A percentile compares a stretch with the other conserved stretches of the same genome.
These are phyloP conservation scores for Ophion obscuratus DNA, from an alignment of 2,888 invertebrate genomes.

Conservation along the genomic window DNA sequence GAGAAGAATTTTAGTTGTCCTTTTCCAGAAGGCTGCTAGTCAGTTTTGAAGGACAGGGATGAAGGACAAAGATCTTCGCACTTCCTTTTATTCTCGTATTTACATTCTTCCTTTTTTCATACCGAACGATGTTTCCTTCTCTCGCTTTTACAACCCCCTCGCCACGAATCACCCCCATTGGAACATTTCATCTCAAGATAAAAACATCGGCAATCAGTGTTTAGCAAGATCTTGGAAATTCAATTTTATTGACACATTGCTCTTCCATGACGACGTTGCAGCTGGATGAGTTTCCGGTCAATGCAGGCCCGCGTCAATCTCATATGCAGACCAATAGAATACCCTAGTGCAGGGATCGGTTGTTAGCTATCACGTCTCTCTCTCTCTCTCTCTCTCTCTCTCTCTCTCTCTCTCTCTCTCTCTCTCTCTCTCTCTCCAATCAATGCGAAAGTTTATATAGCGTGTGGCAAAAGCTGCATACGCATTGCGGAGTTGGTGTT, in stretches of 20 bases:
- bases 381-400: neutral
- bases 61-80: conserved; percentile 42
- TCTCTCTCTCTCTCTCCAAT: conserved; percentile 28
- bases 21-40: conserved; percentile 34
- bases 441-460: conserved; percentile 48
- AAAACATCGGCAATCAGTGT: conserved; percentile 31
- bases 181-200: no score
- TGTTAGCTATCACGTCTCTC: conserved; percentile 17
- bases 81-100: conserved; percentile 61
- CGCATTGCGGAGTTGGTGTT: conserved; percentile 54
- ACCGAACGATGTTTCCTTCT: conserved; percentile 20
- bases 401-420: neutral
- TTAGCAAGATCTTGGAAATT: conserved; percentile 2
- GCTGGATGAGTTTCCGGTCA: conserved; percentile 12
- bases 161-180: neutral
- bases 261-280: conserved; percentile 10
- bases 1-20: conserved; percentile 47
- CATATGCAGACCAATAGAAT: conserved; percentile 11
- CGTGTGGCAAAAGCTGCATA: conserved; percentile 54
- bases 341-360: conserved; percentile 6
- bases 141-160: neutral
- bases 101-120: conserved; percentile 53
- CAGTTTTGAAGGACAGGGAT: conserved; percentile 26
- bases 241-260: neutral
- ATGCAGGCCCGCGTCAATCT: conserved; percentile 22